Percentiles rank a stretch among this genome's conserved stretches.
Evolutionary conservation across 2,888 invertebrate genomes (phyloP).

Genomic region (Cephus rjabovi): DNA sequence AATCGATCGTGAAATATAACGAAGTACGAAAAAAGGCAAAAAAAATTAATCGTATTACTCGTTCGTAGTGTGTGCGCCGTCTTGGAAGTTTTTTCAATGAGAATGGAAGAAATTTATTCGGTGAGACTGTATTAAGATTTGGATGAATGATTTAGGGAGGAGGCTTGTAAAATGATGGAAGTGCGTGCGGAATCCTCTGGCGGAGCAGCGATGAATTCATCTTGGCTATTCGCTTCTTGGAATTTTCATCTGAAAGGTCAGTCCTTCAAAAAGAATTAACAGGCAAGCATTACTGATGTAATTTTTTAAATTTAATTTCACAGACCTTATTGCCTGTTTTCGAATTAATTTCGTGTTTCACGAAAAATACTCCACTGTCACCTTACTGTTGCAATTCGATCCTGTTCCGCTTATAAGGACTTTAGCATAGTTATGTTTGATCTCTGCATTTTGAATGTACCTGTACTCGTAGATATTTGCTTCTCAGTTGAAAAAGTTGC

Average conservation of each 20-base stretch:
- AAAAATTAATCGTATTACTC: not conserved
- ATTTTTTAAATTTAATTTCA: not conserved
- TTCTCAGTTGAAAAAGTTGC: not conserved
- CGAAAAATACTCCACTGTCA: not conserved
- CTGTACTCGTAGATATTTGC: not conserved
- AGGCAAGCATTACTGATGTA: not conserved
- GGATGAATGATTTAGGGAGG: not conserved
- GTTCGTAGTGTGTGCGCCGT: not conserved
- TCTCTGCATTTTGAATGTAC: not conserved
- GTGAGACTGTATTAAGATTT: not conserved
- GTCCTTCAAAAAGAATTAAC: conserved; percentile 37
- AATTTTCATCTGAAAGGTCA: conserved; percentile 54
- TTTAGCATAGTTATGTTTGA: not conserved
- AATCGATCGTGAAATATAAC: not conserved
- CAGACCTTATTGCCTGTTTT: not conserved
- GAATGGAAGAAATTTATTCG: not conserved
- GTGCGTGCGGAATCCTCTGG: conserved; percentile 30
- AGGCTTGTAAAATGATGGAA: not conserved
- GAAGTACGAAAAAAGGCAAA: not conserved
- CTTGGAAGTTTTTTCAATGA: not conserved
- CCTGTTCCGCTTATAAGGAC: not conserved
- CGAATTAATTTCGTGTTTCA: not conserved
- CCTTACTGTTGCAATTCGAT: not conserved
- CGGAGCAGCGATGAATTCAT: conserved; percentile 41
- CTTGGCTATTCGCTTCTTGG: conserved; percentile 43